Conservation (phyloP, 2,113 vertebrate species). For the Aspidoscelis tigris region DNA sequence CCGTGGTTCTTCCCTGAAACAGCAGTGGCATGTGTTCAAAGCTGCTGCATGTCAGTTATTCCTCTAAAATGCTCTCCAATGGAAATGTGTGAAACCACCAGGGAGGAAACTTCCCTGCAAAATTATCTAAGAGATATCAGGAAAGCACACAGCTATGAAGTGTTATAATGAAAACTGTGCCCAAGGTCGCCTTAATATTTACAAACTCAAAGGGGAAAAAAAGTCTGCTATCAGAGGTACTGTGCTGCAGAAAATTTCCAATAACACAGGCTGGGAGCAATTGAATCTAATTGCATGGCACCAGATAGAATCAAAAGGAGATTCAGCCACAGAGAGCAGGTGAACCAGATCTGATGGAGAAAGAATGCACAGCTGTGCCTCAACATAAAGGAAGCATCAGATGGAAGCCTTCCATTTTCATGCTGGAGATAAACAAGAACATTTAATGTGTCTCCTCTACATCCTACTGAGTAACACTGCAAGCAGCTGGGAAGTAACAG, state of each 20-base stretch:
- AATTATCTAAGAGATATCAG: slow-evolving; percentile 14
- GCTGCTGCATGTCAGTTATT: slow-evolving; percentile 17
- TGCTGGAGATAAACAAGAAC: neutral
- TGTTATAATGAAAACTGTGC: neutral
- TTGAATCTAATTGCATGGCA: slow-evolving; percentile 10
- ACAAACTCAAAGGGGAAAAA: neutral
- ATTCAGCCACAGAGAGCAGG: neutral
- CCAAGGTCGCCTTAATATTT: slow-evolving; percentile 27
- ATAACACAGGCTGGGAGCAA: neutral
- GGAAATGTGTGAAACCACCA: slow-evolving; percentile 5
- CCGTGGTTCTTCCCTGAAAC: slow-evolving; percentile 32
- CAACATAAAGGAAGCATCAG: neutral
- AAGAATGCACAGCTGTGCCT: slow-evolving; percentile 3
- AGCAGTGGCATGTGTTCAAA: slow-evolving; percentile 25
- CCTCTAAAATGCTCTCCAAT: slow-evolving; percentile 3
- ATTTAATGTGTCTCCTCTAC: neutral
- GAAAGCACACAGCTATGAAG: slow-evolving; percentile 11
- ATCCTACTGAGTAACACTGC: neutral
- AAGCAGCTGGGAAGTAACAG: neutral
- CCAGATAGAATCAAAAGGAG: neutral
- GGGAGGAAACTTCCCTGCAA: slow-evolving; percentile 38
- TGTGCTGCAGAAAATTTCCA: neutral
- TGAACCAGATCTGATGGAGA: neutral
- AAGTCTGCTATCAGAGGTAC: slow-evolving; percentile 1
- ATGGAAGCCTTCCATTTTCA: neutral